Conservation (phyloP, 2,888 invertebrate species). For the Sesia apiformis region DNA sequence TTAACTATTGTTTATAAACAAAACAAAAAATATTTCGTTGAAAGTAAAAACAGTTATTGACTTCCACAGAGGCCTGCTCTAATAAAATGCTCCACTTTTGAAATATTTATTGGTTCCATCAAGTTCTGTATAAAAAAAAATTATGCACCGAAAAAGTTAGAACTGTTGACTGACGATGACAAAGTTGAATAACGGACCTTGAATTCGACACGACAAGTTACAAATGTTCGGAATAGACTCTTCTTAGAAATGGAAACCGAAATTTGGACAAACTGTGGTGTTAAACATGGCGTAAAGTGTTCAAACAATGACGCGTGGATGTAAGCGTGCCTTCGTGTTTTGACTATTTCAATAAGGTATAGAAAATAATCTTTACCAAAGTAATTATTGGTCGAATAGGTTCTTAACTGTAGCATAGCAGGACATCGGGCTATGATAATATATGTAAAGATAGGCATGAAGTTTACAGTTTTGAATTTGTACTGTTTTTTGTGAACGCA, state of each 20-base stretch:
- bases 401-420: conserved; percentile 60
- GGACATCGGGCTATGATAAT: conserved; percentile 39
- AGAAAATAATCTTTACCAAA: conserved; percentile 59
- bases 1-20: conserved; percentile 17
- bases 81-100: conserved; percentile 64
- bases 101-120: conserved; percentile 65
- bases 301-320: conserved; percentile 40
- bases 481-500: neutral
- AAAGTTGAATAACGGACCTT: conserved; percentile 53
- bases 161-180: conserved; percentile 50
- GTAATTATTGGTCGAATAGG: conserved; percentile 57
- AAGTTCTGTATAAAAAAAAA: conserved; percentile 42
- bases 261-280: conserved; percentile 71
- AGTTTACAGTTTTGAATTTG: conserved; percentile 15
- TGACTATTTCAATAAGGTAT: conserved; percentile 55
- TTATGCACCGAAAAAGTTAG: conserved; percentile 15
- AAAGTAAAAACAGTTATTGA: conserved; percentile 68
- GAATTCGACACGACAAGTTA: conserved; percentile 41
- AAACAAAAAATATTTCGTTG: conserved; percentile 40
- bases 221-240: conserved; percentile 35
- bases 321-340: conserved; percentile 66
- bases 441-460: conserved; percentile 30
- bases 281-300: conserved; percentile 36
- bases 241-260: conserved; percentile 68
- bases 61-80: conserved; percentile 62